Evolutionary conservation across 2,113 vertebrate species (phyloP), one percentile per base, ranked within the genome.

Genomic region (Hemicordylus capensis): DNA sequence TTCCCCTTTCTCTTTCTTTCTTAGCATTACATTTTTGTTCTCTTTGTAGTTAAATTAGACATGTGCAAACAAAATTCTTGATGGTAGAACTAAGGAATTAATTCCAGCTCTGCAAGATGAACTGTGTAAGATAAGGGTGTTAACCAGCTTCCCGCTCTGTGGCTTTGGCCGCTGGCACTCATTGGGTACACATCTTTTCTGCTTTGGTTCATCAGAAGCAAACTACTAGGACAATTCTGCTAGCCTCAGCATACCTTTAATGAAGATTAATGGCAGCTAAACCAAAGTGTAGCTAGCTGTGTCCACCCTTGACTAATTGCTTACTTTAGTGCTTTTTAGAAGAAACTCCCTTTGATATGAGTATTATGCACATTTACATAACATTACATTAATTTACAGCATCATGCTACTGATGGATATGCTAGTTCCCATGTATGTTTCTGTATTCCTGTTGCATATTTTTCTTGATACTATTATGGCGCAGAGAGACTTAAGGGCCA

Each of bases 181-280:
- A 48, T 46, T 87, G 48, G 31, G 79, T 83, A 6, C 37, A 44
- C 91, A 61, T 93, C 80, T 74, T 90, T 86, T 91, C 87, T 84
- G 76, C 75, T 44, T 93, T 93, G 89, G 69, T 89, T 95, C 88
- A 88, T 92, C 89, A 86, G 70, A 83, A 95, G 83, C 88, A 90
- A 92, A 85, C 69, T 90, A 76, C 88, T 86, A 89, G 96, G 87
- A 88, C 39, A 74, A 91, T 95, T 95, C 84, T 95, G 78, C 88
- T 94, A 67, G 70, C 84, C 92, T 93, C 88, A 92, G 89, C 89
- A 93, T 85, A 88, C 76, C 10, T 95, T 93, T 94, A 93, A 94
- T 89, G 88, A 94, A 92, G 88, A 94, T 93, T 90, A 96, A 94
- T 93, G 81, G 34, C 64, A 74, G 84, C 89, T 91, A 91, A 80